These are phyloP conservation scores for Drosophila pachea DNA, from an alignment of 1,140 invertebrate genomes.

Conservation along the genomic window DNA sequence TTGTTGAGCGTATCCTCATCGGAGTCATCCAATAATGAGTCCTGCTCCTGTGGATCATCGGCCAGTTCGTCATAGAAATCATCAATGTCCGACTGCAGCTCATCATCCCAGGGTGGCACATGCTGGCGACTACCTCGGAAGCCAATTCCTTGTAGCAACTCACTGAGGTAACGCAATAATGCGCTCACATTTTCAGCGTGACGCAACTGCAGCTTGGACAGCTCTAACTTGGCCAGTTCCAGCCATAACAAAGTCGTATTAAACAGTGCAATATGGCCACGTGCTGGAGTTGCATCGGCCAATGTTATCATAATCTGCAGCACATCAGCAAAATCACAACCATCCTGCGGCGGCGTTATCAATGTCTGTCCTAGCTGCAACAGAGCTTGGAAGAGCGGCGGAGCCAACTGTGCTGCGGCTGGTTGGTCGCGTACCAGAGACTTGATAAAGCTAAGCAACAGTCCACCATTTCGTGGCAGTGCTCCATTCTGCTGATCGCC, in stretches of 20 bases:
- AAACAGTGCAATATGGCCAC: constrained; percentile 89
- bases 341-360: constrained; percentile 83
- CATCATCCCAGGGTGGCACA: constrained; percentile 89
- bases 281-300: constrained; percentile 88
- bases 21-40: constrained; percentile 94
- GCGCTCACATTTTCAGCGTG: constrained; percentile 74
- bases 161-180: constrained; percentile 80
- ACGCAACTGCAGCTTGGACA: constrained; percentile 80
- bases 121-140: constrained; percentile 81
- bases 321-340: constrained; percentile 88
- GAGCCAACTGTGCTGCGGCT: constrained; percentile 66
- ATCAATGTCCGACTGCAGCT: constrained; percentile 86
- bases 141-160: constrained; percentile 79
- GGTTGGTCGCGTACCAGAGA: constrained; percentile 88
- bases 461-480: constrained; percentile 83
- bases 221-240: constrained; percentile 83
- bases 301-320: constrained; percentile 89
- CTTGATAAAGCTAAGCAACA: constrained; percentile 86
- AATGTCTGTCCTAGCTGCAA: constrained; percentile 87
- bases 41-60: constrained; percentile 95
- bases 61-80: constrained; percentile 81
- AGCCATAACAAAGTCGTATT: constrained; percentile 90
- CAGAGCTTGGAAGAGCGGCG: constrained; percentile 85
- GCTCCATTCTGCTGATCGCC: constrained; percentile 39
- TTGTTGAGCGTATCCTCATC: constrained; percentile 96